Conservation (phyloP, 2,113 vertebrate species). For the Campylomormyrus tamandua region DNA sequence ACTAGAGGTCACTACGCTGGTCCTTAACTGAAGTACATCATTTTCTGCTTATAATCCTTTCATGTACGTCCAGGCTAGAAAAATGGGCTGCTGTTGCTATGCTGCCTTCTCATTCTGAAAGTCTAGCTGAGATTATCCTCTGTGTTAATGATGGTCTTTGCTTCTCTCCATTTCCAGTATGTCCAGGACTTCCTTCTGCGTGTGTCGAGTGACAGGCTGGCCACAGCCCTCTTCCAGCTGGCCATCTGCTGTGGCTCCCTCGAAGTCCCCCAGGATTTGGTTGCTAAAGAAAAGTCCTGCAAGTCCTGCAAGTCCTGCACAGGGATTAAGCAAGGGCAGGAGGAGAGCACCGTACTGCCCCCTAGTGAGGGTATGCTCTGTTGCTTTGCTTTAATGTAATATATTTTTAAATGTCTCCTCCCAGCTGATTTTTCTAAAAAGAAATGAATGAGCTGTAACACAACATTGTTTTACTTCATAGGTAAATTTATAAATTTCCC, state of each 20-base stretch:
- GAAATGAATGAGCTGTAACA: not conserved
- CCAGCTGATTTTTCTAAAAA: not conserved
- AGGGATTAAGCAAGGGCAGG: conserved; percentile 24
- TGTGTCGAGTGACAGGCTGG: conserved; percentile 50
- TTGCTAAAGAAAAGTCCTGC: conserved; percentile 48
- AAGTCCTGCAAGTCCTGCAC: conserved; percentile 34
- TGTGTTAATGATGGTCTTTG: not conserved
- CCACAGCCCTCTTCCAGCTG: conserved; percentile 59
- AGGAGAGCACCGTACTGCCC: conserved; percentile 24
- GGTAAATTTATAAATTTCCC: not conserved
- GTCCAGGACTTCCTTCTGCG: conserved; percentile 54
- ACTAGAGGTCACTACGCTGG: not conserved
- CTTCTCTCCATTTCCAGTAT: conserved; percentile 36
- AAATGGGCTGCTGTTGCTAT: not conserved
- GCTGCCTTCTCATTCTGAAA: not conserved
- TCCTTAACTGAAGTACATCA: not conserved
- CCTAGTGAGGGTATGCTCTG: conserved; percentile 55
- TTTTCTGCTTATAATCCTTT: not conserved
- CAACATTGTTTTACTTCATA: not conserved
- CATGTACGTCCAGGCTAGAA: not conserved
- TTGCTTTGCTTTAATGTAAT: not conserved
- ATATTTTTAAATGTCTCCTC: not conserved
- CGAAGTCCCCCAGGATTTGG: conserved; percentile 53
- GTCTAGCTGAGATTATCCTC: not conserved
- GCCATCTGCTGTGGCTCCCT: conserved; percentile 65